Conservation (phyloP, 2,113 vertebrate genomes). For the Apteryx mantelli region DNA sequence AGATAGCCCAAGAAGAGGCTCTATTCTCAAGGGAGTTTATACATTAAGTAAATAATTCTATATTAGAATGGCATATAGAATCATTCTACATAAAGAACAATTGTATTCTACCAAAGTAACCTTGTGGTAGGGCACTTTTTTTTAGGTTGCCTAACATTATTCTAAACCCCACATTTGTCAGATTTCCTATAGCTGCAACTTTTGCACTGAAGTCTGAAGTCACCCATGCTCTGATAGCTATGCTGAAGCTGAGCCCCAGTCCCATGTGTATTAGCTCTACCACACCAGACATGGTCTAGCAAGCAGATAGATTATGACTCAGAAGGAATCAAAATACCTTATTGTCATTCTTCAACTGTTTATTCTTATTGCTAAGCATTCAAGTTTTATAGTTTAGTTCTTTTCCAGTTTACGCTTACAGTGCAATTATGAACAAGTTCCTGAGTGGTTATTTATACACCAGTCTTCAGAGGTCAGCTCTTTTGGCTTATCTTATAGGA, state of each 20-base stretch:
- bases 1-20: not conserved
- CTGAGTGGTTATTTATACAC: conserved; percentile 2
- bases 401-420: not conserved
- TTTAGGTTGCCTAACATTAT: not conserved
- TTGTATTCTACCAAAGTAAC: not conserved
- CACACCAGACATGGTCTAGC: not conserved
- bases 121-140: not conserved
- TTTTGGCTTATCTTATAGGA: conserved; percentile 56
- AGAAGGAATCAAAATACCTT: not conserved
- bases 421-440: conserved; percentile 14
- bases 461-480: conserved; percentile 3
- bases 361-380: not conserved
- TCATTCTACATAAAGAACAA: not conserved
- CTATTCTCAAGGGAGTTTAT: not conserved
- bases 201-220: not conserved
- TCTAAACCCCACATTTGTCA: not conserved
- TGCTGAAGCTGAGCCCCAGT: not conserved
- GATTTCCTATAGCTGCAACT: not conserved
- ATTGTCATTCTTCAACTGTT: not conserved
- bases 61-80: not conserved
- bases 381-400: not conserved
- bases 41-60: not conserved
- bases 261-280: not conserved
- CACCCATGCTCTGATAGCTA: not conserved
- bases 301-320: not conserved